Base-by-base conservation (phyloP, 2,113 vertebrate species). In the Ammodytes dubius region DNA sequence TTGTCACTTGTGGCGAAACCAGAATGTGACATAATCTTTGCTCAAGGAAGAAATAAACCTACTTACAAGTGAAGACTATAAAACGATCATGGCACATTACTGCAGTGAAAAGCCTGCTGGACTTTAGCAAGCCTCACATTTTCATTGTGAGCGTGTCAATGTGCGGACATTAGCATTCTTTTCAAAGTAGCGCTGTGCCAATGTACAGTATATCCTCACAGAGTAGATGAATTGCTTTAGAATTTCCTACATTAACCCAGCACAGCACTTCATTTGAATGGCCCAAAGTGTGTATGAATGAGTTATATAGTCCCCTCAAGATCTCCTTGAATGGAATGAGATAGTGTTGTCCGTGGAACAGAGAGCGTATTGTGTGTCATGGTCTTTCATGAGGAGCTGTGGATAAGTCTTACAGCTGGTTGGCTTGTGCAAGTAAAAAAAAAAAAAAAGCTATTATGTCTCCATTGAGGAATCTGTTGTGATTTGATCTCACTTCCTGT, bases 1-100 rank as follows among this genome's bases (percentile, higher is more conserved):
- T 79, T 79, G 64, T 74, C 47, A 58, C 53, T 74, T 59, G 67
- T 68, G 73, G 53, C 50, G 69, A 76, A 76, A 58, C 8, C 64
- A 56, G 47, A 74, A 35, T 10, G 39, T 67, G 43, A 63, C 76
- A 69, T 70, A 3, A 40, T 57, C 46, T 54, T 56, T 3, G 9
- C 13, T 11, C 3, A 10, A 39, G 6, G 11, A 14, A 40, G 27
- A n/a, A 61, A 67, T 13, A 7, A 59, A 13, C 7, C 7, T 19
- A 27, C 17, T 1, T 49, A n/a, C 19, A 72, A 15, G 47, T 7
- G 37, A 70, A 46, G 58, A 46, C 14, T 7, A 12, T 39, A 37
- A 3, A 17, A 15, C 6, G 58, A 13, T 47, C 35, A 19, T 9
- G 37, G 42, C 42, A 72, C 47, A 27, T 3, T 49, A 8, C 7